Conservation (phyloP, 2,113 vertebrate species). For the Strix aluco region DNA sequence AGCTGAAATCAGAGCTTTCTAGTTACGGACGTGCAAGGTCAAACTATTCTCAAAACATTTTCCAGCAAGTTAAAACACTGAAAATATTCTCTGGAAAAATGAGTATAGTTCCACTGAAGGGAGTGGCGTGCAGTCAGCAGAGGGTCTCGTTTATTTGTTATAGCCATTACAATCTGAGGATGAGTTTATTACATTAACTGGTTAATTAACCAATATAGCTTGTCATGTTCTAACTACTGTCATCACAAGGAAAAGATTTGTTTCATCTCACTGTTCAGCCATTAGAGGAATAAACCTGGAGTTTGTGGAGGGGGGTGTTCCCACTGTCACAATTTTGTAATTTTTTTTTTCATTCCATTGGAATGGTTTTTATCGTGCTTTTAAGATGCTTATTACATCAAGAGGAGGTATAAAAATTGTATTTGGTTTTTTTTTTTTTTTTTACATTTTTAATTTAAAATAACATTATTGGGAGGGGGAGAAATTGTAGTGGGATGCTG, state of each 20-base stretch:
- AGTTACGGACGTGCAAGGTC: neutral
- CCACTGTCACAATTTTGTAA: neutral
- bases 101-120: neutral
- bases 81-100: neutral
- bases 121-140: neutral
- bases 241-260: neutral
- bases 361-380: neutral
- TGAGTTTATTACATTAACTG: neutral
- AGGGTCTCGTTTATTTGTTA: fast-evolving
- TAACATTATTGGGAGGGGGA: neutral
- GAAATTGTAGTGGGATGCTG: constrained; percentile 3
- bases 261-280: neutral
- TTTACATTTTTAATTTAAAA: constrained; percentile 1
- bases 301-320: neutral
- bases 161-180: neutral
- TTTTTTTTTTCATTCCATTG: neutral
- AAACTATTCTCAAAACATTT: neutral
- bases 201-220: neutral
- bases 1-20: neutral
- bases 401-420: neutral
- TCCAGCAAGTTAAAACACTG: neutral
- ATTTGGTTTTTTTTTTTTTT: neutral
- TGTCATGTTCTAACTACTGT: neutral
- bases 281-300: neutral
- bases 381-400: neutral